phyloP scores from a whole-genome alignment of 2,888 invertebrate species.

The Myopa testacea region DNA sequence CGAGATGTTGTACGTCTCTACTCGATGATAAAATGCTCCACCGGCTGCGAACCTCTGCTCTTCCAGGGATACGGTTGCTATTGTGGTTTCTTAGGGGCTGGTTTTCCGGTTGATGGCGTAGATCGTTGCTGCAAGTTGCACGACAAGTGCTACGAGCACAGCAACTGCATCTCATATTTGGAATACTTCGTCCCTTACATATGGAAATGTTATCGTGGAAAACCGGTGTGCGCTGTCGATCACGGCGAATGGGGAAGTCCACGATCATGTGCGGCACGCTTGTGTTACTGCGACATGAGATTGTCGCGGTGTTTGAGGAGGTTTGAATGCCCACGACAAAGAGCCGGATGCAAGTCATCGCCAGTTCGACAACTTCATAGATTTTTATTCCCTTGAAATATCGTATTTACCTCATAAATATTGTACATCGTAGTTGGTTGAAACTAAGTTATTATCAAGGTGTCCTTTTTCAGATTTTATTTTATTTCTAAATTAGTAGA shows the following conservation, averaged over 20 bases:
- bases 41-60: conserved; percentile 84
- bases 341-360: conserved; percentile 80
- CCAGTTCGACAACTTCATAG: conserved; percentile 82
- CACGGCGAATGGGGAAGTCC: conserved; percentile 73
- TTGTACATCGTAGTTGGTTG: background rate
- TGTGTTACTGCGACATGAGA: conserved; percentile 86
- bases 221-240: conserved; percentile 77
- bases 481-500: too few relatives aligned
- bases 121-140: conserved; percentile 85
- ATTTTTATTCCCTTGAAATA: conserved; percentile 68
- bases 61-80: conserved; percentile 93
- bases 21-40: conserved; percentile 88
- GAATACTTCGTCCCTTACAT: conserved; percentile 89
- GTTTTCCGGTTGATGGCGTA: conserved; percentile 82
- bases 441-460: too few relatives aligned
- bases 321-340: conserved; percentile 79
- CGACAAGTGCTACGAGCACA: conserved; percentile 85
- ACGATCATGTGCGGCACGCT: conserved; percentile 78
- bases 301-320: conserved; percentile 83
- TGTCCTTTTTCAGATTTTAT: too few relatives aligned
- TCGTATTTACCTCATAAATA: too few relatives aligned
- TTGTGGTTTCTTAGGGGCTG: conserved; percentile 88
- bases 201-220: conserved; percentile 85
- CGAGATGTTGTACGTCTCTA: conserved; percentile 84
- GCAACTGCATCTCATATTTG: conserved; percentile 82